Base-by-base conservation (phyloP, 2,888 invertebrate genomes). In the Drosophila prolongata region DNA sequence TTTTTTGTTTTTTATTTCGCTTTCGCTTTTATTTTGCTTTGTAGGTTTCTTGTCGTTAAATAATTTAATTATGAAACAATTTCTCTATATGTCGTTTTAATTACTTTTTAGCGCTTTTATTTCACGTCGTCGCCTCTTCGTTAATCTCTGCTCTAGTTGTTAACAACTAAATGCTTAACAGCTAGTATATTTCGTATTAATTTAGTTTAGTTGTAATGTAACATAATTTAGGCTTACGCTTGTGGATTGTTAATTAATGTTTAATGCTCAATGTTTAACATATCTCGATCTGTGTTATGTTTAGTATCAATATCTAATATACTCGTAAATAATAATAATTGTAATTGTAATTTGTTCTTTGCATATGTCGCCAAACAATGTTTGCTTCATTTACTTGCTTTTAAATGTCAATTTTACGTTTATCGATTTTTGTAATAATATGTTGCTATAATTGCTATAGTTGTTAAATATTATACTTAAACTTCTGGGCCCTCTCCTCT, bases 371-470 rank as follows among this genome's bases (percentile, higher is more conserved):
- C 10, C 52, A 52, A 50, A 40, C 47, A 60, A 44, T 54, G 44
- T 43, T 59, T 54, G 53, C 56, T 44, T 30, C 55, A 27, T 59
- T 70, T 61, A 53, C 58, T 42, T 59, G 19, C 58, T 46, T 77
- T 78, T 47, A 47, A 47, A 83, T 52, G 40, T 56, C 46, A 47
- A 30, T 30, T 47, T 47, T 47, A 47, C 46, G 27, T 47, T 69
- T 68, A 78, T 72, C 68, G 46, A 47, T 46, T 30, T 69, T 64
- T 76, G 78, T 75, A 83, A 79, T 82, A 61, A 80, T 89, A 87
- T 90, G 77, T 90, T 78, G 65, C 83, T 83, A 84, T 89, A 89
- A 90, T 89, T 90, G 90, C 89, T 89, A 89, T 90, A 89, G 90
- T 87, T 85, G 64, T 77, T 78, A 49, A 68, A 85, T 87, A 60